phyloP scores from a whole-genome alignment of 2,888 invertebrate species.

The Halictus ligatus region DNA sequence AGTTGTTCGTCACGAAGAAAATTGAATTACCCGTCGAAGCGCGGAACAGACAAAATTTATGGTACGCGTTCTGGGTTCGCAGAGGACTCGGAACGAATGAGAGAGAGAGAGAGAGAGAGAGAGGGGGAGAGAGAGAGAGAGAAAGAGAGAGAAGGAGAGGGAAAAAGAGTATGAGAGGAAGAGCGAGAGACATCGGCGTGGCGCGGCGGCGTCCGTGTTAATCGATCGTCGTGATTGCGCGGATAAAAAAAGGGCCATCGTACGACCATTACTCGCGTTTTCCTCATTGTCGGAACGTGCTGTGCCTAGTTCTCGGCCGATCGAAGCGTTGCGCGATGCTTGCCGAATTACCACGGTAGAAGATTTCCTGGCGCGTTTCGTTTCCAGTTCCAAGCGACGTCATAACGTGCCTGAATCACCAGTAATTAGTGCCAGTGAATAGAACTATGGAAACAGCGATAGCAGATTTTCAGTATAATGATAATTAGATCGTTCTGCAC shows the following conservation, averaged over 20 bases:
- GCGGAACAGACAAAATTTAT: slow-evolving; percentile 74
- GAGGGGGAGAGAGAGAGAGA: neutral
- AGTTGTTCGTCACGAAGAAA: slow-evolving; percentile 76
- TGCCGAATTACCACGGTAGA: slow-evolving; percentile 19
- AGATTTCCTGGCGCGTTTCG: slow-evolving; percentile 19
- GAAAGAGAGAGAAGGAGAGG: neutral
- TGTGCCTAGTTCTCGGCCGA: slow-evolving; percentile 32
- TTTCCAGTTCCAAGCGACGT: slow-evolving; percentile 22
- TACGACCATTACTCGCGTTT: slow-evolving; percentile 68
- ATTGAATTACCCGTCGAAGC: slow-evolving; percentile 73
- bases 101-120: neutral
- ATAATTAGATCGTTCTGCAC: slow-evolving; percentile 58
- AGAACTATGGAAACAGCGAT: slow-evolving; percentile 52
- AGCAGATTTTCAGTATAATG: slow-evolving; percentile 52
- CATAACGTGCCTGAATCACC: slow-evolving; percentile 56
- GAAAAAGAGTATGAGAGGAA: neutral
- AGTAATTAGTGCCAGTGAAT: slow-evolving; percentile 56
- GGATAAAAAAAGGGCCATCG: slow-evolving; percentile 48
- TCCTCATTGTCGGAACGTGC: slow-evolving; percentile 59
- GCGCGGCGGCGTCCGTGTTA: slow-evolving; percentile 62
- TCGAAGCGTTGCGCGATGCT: slow-evolving; percentile 18
- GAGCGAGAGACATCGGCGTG: slow-evolving; percentile 49
- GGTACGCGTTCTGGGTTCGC: slow-evolving; percentile 62
- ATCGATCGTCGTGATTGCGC: slow-evolving; percentile 72
- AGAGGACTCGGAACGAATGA: slow-evolving; percentile 31